Evolutionary conservation across 35 echinoderm and acorn worm genomes (phyloP), one percentile per base, ranked within the genome.

Genomic region (Ptychodera flava): DNA sequence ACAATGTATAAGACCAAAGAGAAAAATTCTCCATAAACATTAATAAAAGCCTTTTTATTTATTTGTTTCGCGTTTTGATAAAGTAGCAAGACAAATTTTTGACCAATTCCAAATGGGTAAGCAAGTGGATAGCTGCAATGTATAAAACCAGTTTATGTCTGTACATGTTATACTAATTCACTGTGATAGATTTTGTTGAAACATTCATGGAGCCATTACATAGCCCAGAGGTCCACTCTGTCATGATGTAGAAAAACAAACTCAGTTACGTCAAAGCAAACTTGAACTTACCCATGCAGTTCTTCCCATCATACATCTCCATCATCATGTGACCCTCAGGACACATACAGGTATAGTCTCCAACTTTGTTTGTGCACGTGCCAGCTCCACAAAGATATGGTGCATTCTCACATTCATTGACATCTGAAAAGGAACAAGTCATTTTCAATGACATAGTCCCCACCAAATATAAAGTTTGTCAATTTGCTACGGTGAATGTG

Each of bases 271-370:
- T 64, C 6, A 6, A 64, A 22, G 6, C 45, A 64, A 12, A 64
- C 45, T 64, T 64, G 22, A 15, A 87, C 92, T 93, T 37, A 93
- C 92, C 92, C 87, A 90, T 93, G 84, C 92, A 92, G 82, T 92
- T 92, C 35, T 81, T 80, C 86, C 92, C 92, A 27, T 35, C 78
- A 31, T 79, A 85, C 88, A 90, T 93, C 28, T 90, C 81, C 34
- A 80, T 29, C 28, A 80, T 80, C 31, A 80, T 53, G 76, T 85
- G 91, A 22, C 90, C 93, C 15, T 28, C 33, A 6, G 88, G 84
- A 76, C 95, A 98, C 31, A 80, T 88, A 88, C 95, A 98, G 77
- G 93, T 94, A 79, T 94, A 98, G 79, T 87, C 92, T 37, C 95
- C 95, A 33, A 85, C 78, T 15, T 84, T 94, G 77, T 98, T 94